phyloP scores from a whole-genome alignment of 1,140 invertebrate species.

The Carcinoscorpius rotundicauda region DNA sequence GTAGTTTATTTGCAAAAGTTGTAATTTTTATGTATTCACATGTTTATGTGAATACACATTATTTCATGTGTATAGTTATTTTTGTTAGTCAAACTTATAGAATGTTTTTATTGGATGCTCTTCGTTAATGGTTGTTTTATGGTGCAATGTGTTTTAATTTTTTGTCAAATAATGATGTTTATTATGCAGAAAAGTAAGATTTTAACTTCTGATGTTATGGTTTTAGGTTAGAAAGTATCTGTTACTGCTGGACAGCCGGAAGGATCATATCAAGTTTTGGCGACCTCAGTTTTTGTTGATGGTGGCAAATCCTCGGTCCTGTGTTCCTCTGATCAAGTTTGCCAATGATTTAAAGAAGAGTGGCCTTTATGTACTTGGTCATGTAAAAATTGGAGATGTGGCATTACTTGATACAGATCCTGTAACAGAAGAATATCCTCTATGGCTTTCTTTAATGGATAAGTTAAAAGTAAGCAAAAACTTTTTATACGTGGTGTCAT shows the following conservation, averaged over 20 bases:
- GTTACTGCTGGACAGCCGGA: slow-evolving; percentile 82
- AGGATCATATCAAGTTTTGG: slow-evolving; percentile 99
- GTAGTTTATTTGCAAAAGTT: no score
- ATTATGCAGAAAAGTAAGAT: no score
- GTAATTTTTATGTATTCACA: no score
- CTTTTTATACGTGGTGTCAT: no score
- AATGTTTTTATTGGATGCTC: no score
- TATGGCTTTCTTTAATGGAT: slow-evolving; percentile 79
- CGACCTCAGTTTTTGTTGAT: slow-evolving; percentile 90
- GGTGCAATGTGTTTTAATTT: no score
- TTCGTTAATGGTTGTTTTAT: no score
- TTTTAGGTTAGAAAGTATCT: slow-evolving; percentile 85
- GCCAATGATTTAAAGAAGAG: slow-evolving; percentile 98
- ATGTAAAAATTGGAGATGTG: slow-evolving; percentile 53
- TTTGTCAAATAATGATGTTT: no score
- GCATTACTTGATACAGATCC: slow-evolving; percentile 44
- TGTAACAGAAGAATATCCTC: slow-evolving; percentile 56
- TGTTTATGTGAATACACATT: no score
- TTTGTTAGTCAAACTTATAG: no score
- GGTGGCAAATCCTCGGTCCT: slow-evolving; percentile 78
- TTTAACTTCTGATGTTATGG: no score
- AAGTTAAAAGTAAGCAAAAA: slow-evolving; percentile 50
- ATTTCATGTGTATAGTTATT: no score
- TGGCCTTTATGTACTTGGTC: slow-evolving; percentile 87
- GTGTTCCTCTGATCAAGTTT: slow-evolving; percentile 86